Evolutionary conservation across 2,797 vertebrate genomes (phyloP), one percentile per base, ranked within the genome.

Genomic region (Crypturellus tataupa): DNA sequence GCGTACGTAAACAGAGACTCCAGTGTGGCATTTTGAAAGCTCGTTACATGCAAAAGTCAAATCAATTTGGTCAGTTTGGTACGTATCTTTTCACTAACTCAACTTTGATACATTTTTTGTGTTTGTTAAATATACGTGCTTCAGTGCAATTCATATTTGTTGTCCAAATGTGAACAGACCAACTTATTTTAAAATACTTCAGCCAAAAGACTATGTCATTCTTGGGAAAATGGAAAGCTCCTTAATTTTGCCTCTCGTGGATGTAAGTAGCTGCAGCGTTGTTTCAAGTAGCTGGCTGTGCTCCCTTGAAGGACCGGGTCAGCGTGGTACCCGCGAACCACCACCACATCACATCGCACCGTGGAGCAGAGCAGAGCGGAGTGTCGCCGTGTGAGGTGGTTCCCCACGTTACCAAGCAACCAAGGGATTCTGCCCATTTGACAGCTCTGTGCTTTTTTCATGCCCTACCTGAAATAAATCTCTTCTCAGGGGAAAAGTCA

Each of bases 371-470:
- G 42, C 42, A 16, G 42, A 42, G 42, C 15, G 62, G 85, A 14
- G 69, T 40, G 5, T 69, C 90, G 90, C 80, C 82, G 11, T 84
- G 76, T 72, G 44, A 93, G 40, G 63, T 90, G 31, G 21, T 73
- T 93, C 97, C 94, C 76, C 27, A 25, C 5, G 76, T 95, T 95
- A 93, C 91, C 49, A 83, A 90, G 93, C 68, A 96, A 93, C 87
- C 87, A 80, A 33, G 33, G 58, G 76, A 2, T 27, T 91, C 17
- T 73, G n/a, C 9, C 56, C 16, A 37, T 51, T 40, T 80, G 67
- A 1, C 51, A 56, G 3, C 44, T 29, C 24, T 46, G 15, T 86
- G 94, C n/a, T 51, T 69, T n/a, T 84, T 25, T 31, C 47, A 20
- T 60, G 33, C 8, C 18, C 16, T 84, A 80, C 31, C 80, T 51